Evolutionary conservation across 30 jellyfish, hydroid and myxozoan genomes (phyloP).

Genomic region (Chrysaora quinquecirrha): DNA sequence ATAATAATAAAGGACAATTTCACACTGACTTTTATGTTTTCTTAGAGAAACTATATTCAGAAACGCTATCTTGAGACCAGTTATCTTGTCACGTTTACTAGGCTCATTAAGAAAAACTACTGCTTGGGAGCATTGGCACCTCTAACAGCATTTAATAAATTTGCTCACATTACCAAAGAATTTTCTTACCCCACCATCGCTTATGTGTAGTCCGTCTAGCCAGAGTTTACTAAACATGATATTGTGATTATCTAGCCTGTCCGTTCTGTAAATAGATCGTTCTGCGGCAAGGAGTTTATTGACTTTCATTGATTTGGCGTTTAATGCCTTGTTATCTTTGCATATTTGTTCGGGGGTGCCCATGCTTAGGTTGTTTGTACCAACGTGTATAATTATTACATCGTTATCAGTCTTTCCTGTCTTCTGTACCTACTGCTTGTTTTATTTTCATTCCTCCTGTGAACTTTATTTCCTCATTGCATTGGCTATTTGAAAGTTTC

Average conservation of each 20-base stretch:
- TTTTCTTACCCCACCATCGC: slow-evolving; percentile 29
- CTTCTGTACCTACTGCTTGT: background rate
- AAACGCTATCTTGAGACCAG: slow-evolving; percentile 9
- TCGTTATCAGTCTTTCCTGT: background rate
- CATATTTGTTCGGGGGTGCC: too few species aligned
- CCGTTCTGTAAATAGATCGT: background rate
- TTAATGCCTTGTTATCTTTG: slow-evolving; percentile 4
- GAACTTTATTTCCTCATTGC: background rate
- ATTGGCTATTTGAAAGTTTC: background rate
- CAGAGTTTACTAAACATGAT: slow-evolving; percentile 9
- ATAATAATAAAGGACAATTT: too few species aligned
- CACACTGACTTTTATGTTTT: too few species aligned
- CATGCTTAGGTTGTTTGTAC: background rate
- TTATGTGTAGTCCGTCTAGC: slow-evolving; percentile 17
- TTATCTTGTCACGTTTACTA: background rate
- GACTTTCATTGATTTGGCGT: slow-evolving; percentile 15
- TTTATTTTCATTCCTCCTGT: background rate
- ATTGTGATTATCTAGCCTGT: slow-evolving; percentile 10
- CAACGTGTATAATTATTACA: background rate
- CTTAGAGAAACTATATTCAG: slow-evolving; percentile 15
- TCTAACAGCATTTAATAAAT: background rate
- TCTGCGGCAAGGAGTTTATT: background rate
- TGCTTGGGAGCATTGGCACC: background rate
- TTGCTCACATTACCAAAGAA: slow-evolving; percentile 18
- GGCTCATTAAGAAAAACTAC: slow-evolving; percentile 3